These are phyloP conservation scores for Agonopterix subpropinquella DNA, from an alignment of 2,888 invertebrate genomes.

Conservation along the genomic window DNA sequence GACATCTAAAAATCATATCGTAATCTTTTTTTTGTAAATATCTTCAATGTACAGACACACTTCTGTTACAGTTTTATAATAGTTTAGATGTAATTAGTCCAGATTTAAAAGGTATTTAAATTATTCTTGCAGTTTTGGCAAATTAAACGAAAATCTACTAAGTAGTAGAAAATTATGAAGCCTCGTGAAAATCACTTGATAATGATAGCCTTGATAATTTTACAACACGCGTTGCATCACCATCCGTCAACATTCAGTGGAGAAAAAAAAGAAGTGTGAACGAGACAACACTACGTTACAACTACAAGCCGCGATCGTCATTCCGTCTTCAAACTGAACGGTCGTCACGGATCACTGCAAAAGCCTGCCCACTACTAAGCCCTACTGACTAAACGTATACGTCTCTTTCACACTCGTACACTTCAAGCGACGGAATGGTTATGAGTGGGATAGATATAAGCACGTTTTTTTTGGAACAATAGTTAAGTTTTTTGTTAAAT, in stretches of 20 bases:
- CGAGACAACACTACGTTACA: conserved; percentile 38
- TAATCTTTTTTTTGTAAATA: too few relatives aligned
- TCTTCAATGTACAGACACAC: too few relatives aligned
- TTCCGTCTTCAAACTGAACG: conserved; percentile 61
- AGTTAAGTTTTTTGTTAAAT: conserved; percentile 63
- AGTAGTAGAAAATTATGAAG: not conserved
- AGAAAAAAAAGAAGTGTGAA: conserved; percentile 46
- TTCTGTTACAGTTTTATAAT: too few relatives aligned
- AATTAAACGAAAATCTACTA: too few relatives aligned
- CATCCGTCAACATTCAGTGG: conserved; percentile 38
- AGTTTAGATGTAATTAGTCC: too few relatives aligned
- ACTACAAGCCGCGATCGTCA: conserved; percentile 36
- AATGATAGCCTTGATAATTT: conserved; percentile 41
- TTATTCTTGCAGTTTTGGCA: too few relatives aligned
- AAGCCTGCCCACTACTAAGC: conserved; percentile 59
- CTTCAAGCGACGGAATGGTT: conserved; percentile 9
- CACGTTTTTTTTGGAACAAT: conserved; percentile 40
- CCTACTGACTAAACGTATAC: conserved; percentile 25
- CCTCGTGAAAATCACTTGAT: conserved; percentile 24
- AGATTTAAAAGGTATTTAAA: too few relatives aligned
- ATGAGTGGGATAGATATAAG: conserved; percentile 32
- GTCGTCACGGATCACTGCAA: conserved; percentile 61
- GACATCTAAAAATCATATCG: too few relatives aligned
- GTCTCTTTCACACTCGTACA: conserved; percentile 36
- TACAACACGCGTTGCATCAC: conserved; percentile 41